These are phyloP conservation scores for Macrobrachium rosenbergii DNA, from an alignment of 1,140 invertebrate species.

Conservation along the genomic window DNA sequence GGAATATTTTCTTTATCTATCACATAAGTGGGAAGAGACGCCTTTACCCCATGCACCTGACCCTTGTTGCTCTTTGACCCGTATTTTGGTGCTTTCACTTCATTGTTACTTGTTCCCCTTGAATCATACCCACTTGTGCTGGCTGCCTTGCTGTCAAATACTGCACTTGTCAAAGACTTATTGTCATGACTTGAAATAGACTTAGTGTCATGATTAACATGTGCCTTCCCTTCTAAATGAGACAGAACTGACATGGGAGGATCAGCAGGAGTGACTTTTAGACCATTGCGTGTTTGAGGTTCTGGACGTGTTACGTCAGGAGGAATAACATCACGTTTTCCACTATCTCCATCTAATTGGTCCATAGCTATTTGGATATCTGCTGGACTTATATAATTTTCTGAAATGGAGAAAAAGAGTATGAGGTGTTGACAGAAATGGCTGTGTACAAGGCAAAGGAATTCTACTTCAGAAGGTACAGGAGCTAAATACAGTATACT, in stretches of 20 bases:
- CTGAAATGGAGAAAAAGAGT: slow-evolving; percentile 41
- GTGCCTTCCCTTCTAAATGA: slow-evolving; percentile 41
- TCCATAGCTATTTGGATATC: slow-evolving; percentile 66
- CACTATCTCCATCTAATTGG: slow-evolving; percentile 60
- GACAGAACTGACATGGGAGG: slow-evolving; percentile 43
- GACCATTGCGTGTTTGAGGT: slow-evolving; percentile 57
- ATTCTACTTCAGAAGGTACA: no score
- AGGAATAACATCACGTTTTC: slow-evolving; percentile 61
- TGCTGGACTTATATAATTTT: slow-evolving; percentile 63
- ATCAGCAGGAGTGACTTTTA: slow-evolving; percentile 46
- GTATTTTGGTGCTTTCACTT: slow-evolving; percentile 47
- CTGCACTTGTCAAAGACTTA: slow-evolving; percentile 47
- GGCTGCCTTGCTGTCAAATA: slow-evolving; percentile 52
- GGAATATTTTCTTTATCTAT: slow-evolving; percentile 39
- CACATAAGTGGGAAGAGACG: slow-evolving; percentile 26
- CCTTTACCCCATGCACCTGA: slow-evolving; percentile 15
- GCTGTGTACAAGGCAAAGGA: background rate
- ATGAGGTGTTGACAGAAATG: background rate
- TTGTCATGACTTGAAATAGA: slow-evolving; percentile 56
- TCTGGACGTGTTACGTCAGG: slow-evolving; percentile 65
- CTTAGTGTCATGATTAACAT: slow-evolving; percentile 55
- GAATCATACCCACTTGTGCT: slow-evolving; percentile 53
- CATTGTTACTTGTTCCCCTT: slow-evolving; percentile 33
- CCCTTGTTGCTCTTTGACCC: slow-evolving; percentile 34
- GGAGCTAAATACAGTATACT: no score